Evolutionary conservation across 1,140 invertebrate genomes (phyloP), one percentile per base, ranked within the genome.

Genomic region (Phenacoccus solenopsis): DNA sequence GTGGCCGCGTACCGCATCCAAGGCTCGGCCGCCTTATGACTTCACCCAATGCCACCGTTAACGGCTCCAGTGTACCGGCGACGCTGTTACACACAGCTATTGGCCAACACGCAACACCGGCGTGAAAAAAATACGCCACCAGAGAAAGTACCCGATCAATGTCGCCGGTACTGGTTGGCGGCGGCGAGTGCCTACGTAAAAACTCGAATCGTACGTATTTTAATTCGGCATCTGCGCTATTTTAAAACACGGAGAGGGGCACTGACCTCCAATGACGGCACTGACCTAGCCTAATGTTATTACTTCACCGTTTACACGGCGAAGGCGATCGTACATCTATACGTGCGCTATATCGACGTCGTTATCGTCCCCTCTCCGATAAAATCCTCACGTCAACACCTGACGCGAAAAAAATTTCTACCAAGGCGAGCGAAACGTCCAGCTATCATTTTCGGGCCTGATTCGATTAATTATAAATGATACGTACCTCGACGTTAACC

Each of bases 401-500:
- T n/a, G n/a, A n/a, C n/a, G n/a, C n/a, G n/a, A n/a, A n/a, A n/a
- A n/a, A n/a, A n/a, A n/a, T n/a, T n/a, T n/a, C n/a, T n/a, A n/a
- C n/a, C n/a, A n/a, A n/a, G n/a, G n/a, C n/a, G n/a, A n/a, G n/a
- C n/a, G n/a, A n/a, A n/a, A n/a, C n/a, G n/a, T n/a, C n/a, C n/a
- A n/a, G n/a, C n/a, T n/a, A n/a, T n/a, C n/a, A n/a, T n/a, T n/a
- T n/a, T n/a, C n/a, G n/a, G n/a, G n/a, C n/a, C n/a, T n/a, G n/a
- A n/a, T n/a, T n/a, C n/a, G n/a, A n/a, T n/a, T n/a, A n/a, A n/a
- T n/a, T n/a, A 67, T 7, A 27, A 12, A 68, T n/a, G 13, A 22
- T 22, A 76, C 78, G 78, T 80, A 89, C 88, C 80, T 88, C 86
- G 74, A 90, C 87, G 71, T 88, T 88, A 73, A 89, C 89, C 79